phyloP scores from a whole-genome alignment of 2,888 invertebrate species.

The Luperina nickerlii region DNA sequence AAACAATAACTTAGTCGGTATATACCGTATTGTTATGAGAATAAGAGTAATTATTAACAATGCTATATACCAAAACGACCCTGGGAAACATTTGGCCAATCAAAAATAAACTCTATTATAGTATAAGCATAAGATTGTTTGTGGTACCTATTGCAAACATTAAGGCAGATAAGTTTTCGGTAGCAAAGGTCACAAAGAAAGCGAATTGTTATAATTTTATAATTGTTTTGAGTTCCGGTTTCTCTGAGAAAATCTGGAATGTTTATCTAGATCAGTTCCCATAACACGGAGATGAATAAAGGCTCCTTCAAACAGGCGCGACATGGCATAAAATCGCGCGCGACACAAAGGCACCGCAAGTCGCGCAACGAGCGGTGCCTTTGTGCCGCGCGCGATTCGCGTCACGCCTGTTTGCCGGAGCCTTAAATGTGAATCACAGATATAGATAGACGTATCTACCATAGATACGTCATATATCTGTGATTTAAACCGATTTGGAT shows the following conservation, averaged over 20 bases:
- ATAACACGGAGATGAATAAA: no score
- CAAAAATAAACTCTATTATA: conserved; percentile 43
- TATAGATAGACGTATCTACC: no score
- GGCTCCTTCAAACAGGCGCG: no score
- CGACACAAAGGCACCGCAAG: no score
- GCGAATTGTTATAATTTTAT: conserved; percentile 56
- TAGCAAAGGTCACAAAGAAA: conserved; percentile 54
- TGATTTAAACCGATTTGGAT: not conserved
- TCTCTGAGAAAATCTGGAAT: conserved; percentile 44
- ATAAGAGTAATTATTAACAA: conserved; percentile 53
- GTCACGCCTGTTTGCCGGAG: no score
- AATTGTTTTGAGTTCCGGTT: conserved; percentile 54
- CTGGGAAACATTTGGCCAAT: conserved; percentile 43
- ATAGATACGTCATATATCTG: no score
- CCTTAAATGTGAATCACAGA: no score
- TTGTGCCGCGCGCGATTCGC: no score
- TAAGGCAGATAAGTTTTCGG: conserved; percentile 40
- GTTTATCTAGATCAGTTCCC: conserved; percentile 8
- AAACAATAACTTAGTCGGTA: conserved; percentile 53
- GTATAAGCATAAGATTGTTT: conserved; percentile 23
- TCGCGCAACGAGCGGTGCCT: no score
- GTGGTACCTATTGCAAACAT: not conserved
- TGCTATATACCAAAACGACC: conserved; percentile 45
- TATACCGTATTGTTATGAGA: conserved; percentile 64
- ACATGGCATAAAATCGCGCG: no score